Evolutionary conservation across 1,140 invertebrate genomes (phyloP), one percentile per base, ranked within the genome.

Genomic region (Melitaea cinxia): DNA sequence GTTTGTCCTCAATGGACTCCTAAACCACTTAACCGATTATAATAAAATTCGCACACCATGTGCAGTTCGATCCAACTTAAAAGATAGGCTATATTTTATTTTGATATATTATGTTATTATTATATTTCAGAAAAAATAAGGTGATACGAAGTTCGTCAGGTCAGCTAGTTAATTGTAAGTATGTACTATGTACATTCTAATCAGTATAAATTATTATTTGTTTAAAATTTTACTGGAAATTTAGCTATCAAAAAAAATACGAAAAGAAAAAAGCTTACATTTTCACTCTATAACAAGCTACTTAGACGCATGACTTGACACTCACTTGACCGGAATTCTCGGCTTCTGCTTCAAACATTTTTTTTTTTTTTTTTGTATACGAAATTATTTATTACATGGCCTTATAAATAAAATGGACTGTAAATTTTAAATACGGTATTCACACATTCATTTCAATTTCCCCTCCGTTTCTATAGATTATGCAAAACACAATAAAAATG

Each of bases 401-500:
- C 17, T 49, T 55, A 66, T 66, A 71, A 63, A 71, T 63, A 71
- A 68, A 66, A 50, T 60, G 28, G 19, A 42, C 26, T 39, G 39
- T 72, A 72, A 72, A 72, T 68, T 61, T 68, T 61, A 57, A 55
- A 61, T 56, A 58, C 53, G 55, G 50, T 49, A 63, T 68, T 47
- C 65, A 47, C 70, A 77, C 73, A 67, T 69, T 65, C 68, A 65
- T 58, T 61, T 52, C 49, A 65, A 61, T 63, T 57, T 57, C 7
- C 62, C 14, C 14, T 56, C 62, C 65, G 42, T 71, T 65, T 75
- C 65, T 63, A 79, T 73, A 66, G 47, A 79, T 80, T 82, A 85
- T 85, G 78, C 77, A 75, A 79, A 80, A 80, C 63, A 75, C 73
- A 78, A 74, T 82, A 80, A 81, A 82, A 80, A 69, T 45, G 64